Base-by-base conservation (phyloP, 2,888 invertebrate species). In the Erebia ligea region DNA sequence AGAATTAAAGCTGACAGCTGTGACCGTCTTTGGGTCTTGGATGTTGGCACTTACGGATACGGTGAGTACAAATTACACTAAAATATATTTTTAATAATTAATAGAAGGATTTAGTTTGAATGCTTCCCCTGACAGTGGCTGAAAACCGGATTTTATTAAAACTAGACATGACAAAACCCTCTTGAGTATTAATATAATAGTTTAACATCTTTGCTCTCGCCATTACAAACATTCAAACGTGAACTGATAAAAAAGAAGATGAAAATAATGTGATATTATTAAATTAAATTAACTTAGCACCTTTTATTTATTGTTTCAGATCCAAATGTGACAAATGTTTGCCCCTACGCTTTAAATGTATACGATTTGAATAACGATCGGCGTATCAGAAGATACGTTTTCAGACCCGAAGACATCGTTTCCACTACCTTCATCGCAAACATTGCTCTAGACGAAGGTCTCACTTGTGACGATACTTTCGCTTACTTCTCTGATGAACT, bases 401-500 rank as follows among this genome's bases (percentile, higher is more conserved):
- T 97, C 76, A 94, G 95, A 19, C 89, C 95, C 0, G 96, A 96
- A 73, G 97, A 97, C 79, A 96, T 96, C 21, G 96, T 97, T 75
- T 88, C 95, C 67, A 95, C 96, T 57, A 97, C 97, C 0, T 97
- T 97, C 85, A 97, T 97, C 74, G 97, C 97, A n/a, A 97, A 97
- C 81, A 96, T 97, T 70, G 97, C 96, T n/a, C 94, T 97, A 2
- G 97, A 98, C 81, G 93, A 96, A 76, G 96, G 97, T 45, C 93
- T 94, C 78, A 94, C 92, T 58, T 97, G 97, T 81, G 96, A 97
- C 3, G 97, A 97, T 81, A 95, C 96, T 0, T 96, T 94, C 81
- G 97, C 97, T 0, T 97, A 97, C 84, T 95, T 97, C 88, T 96
- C 97, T 0, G 97, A 97, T 82, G 97, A 97, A 83, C 91, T 97